Base-by-base conservation (phyloP, 2,797 vertebrate species). In the Rhynchotus rufescens region DNA sequence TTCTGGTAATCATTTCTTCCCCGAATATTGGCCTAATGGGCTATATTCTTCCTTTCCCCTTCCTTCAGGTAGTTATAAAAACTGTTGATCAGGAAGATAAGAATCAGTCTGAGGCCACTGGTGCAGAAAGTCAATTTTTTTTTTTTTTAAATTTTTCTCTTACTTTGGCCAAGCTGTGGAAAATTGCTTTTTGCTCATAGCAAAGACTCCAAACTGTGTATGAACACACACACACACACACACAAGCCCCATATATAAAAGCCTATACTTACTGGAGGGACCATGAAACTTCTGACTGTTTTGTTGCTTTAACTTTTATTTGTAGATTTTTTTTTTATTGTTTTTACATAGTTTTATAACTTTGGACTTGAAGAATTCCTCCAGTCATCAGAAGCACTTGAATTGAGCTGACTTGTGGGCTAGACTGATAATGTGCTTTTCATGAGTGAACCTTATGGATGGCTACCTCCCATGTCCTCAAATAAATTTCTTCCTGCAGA, bases 111-210 rank as follows among this genome's bases (percentile, higher is more conserved):
- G 60, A 73, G 30, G 13, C 47, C 25, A 32, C 9, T 91, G 32
- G 32, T 54, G 14, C 80, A 91, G 65, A 94, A 91, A 84, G 21
- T 69, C 11, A 79, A 54, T 36, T 36, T 9, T 36, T 36, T 36
- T 36, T 36, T 36, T 36, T 78, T 81, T 82, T 87, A 49, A 17
- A 93, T 45, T 75, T 75, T 94, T 92, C 34, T 90, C 14, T 76
- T 82, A 23, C 49, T 92, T 93, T 88, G 72, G 12, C 49, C 44
- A 79, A 28, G 30, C 73, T 47, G 65, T 74, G 23, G 61, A 92
- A 97, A 94, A 91, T 87, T 95, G 22, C 5, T 62, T 88, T 91
- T 82, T 60, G 32, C n/a, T 91, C 56, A 65, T 78, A 80, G 21
- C 10, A 15, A 89, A 86, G 83, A 14, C 16, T 93, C 54, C 62